These are phyloP conservation scores for Stegodyphus dumicola DNA, from an alignment of 1,140 invertebrate genomes.

Conservation along the genomic window DNA sequence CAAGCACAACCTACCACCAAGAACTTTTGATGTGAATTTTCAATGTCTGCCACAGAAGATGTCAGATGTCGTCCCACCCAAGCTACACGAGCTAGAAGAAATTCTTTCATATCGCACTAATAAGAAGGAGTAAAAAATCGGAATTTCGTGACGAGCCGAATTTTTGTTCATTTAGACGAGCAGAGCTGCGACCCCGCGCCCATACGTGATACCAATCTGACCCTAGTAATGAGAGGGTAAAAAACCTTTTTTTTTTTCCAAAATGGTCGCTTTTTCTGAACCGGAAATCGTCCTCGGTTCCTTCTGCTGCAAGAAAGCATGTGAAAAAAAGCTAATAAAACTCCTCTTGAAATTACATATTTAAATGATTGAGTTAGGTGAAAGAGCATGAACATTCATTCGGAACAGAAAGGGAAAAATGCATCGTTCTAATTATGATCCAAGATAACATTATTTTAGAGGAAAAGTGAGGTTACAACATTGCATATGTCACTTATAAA, in stretches of 20 bases:
- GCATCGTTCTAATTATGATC: no score
- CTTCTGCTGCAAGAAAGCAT: no score
- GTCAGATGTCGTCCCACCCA: constrained; percentile 54
- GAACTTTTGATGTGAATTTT: constrained; percentile 46
- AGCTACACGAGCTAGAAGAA: constrained; percentile 28
- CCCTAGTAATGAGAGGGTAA: constrained; percentile 49
- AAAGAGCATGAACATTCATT: no score
- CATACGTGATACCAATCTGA: constrained; percentile 28
- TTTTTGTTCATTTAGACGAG: constrained; percentile 52
- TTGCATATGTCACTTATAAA: no score
- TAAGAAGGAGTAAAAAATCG: constrained; percentile 54
- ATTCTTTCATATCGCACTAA: constrained; percentile 56
- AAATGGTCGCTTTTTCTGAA: constrained; percentile 13
- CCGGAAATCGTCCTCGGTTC: no score
- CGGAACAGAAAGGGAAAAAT: no score
- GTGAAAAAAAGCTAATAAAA: no score
- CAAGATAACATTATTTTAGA: no score
- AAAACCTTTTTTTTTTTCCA: constrained; percentile 16
- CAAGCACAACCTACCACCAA: no score
- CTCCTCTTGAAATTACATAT: no score
- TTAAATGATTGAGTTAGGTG: no score
- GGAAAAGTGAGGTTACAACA: no score
- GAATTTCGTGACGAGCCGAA: constrained; percentile 56
- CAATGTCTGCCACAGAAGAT: constrained; percentile 35
- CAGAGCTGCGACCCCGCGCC: constrained; percentile 39